phyloP scores from a whole-genome alignment of 2,797 vertebrate genomes.

The Telmatherina bonti region DNA sequence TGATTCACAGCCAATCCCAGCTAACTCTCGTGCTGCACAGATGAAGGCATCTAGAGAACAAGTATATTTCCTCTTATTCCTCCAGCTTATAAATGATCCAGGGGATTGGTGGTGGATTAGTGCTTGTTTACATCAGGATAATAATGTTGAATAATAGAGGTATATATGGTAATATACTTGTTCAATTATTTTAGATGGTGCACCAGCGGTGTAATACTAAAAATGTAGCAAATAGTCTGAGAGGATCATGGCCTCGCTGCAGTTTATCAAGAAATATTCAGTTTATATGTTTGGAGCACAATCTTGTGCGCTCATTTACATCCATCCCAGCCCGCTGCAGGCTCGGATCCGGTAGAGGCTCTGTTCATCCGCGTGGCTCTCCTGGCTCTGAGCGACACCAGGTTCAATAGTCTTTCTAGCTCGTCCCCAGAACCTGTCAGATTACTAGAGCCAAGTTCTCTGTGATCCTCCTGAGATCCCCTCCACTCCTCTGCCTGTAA shows the following conservation, averaged over 20 bases:
- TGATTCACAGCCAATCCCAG: slow-evolving; percentile 50
- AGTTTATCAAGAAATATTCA: slow-evolving; percentile 42
- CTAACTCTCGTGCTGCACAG: slow-evolving; percentile 39
- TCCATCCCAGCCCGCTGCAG: slow-evolving; percentile 64
- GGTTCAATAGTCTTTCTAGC: slow-evolving; percentile 79
- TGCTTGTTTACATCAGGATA: slow-evolving; percentile 59
- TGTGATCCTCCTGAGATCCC: slow-evolving; percentile 47
- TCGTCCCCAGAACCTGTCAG: slow-evolving; percentile 71
- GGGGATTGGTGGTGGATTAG: slow-evolving; percentile 60
- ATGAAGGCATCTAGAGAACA: slow-evolving; percentile 44
- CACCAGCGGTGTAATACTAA: slow-evolving; percentile 28
- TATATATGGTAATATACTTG: slow-evolving; percentile 43
- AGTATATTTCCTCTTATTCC: slow-evolving; percentile 46
- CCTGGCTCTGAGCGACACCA: slow-evolving; percentile 79
- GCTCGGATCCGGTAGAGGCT: slow-evolving; percentile 71
- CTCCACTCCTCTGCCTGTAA: slow-evolving; percentile 66
- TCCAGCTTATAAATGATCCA: slow-evolving; percentile 48
- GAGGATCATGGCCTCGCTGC: slow-evolving; percentile 15
- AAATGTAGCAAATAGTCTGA: slow-evolving; percentile 58
- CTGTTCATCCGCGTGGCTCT: slow-evolving; percentile 73
- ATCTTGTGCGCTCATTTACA: slow-evolving; percentile 59
- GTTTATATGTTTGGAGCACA: slow-evolving; percentile 26
- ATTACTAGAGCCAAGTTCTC: slow-evolving; percentile 30
- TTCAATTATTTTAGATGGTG: slow-evolving; percentile 48
- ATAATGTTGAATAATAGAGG: slow-evolving; percentile 48